These are phyloP conservation scores for Parnassius smintheus DNA, from an alignment of 2,888 invertebrate species.

Conservation along the genomic window DNA sequence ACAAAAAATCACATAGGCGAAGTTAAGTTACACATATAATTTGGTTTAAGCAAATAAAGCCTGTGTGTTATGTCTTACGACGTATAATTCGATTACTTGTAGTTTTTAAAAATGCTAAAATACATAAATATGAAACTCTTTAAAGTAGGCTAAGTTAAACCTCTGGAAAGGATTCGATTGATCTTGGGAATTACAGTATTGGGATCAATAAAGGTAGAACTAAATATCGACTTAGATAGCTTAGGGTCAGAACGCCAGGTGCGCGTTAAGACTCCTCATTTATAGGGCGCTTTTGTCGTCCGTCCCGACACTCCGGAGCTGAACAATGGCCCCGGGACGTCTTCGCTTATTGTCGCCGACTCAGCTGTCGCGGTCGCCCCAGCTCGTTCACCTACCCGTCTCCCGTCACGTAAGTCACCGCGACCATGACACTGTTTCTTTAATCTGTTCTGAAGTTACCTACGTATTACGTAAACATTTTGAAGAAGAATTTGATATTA, in stretches of 20 bases:
- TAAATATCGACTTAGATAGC: constrained; percentile 59
- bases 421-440: constrained; percentile 50
- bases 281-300: constrained; percentile 49
- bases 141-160: constrained; percentile 44
- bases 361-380: constrained; percentile 75
- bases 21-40: not conserved
- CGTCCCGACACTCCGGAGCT: constrained; percentile 31
- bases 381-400: constrained; percentile 43
- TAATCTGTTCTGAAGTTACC: constrained; percentile 21
- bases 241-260: constrained; percentile 66
- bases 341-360: constrained; percentile 71
- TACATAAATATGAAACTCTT: not conserved
- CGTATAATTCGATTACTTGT: too few relatives aligned
- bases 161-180: constrained; percentile 51
- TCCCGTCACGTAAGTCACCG: constrained; percentile 50
- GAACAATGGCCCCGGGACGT: constrained; percentile 75
- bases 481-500: too few relatives aligned
- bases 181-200: constrained; percentile 40
- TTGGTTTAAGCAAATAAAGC: too few relatives aligned
- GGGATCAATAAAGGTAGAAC: constrained; percentile 43
- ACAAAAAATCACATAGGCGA: constrained; percentile 18
- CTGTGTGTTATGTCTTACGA: too few relatives aligned
- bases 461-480: too few relatives aligned
- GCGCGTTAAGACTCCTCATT: constrained; percentile 67
- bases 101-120: too few relatives aligned